These are phyloP conservation scores for Pardalotus punctatus DNA, from an alignment of 2,113 vertebrate genomes.

Conservation along the genomic window DNA sequence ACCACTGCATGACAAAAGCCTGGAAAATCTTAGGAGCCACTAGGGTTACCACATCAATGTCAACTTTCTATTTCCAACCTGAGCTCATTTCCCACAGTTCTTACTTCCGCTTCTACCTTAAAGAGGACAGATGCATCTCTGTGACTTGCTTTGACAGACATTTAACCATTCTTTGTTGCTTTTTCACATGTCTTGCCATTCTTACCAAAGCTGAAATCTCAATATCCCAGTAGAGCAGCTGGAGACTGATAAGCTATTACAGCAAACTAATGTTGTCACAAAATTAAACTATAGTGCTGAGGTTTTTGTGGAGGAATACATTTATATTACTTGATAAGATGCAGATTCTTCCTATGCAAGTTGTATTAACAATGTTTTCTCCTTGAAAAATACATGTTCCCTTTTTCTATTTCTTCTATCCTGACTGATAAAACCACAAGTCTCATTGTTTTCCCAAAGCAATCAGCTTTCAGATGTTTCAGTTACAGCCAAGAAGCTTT, in stretches of 20 bases:
- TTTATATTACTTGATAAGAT: neutral
- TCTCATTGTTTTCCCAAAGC: neutral
- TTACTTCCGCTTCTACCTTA: neutral
- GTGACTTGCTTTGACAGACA: neutral
- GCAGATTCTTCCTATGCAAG: neutral
- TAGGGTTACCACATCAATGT: neutral
- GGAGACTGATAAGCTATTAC: neutral
- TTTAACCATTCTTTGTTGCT: neutral
- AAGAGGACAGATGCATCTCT: neutral
- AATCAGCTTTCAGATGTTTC: neutral
- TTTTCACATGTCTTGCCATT: neutral
- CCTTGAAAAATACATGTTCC: neutral
- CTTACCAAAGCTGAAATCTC: neutral
- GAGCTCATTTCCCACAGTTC: constrained; percentile 12
- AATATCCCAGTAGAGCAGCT: neutral
- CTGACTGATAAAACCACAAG: neutral
- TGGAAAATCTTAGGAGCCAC: neutral
- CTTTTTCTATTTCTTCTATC: neutral
- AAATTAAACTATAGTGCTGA: neutral
- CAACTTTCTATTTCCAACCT: constrained; percentile 37
- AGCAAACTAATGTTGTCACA: neutral
- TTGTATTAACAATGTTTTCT: neutral
- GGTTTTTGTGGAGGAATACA: neutral
- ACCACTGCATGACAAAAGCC: neutral
- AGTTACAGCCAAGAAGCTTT: neutral